These are phyloP conservation scores for Lemur catta DNA, from an alignment of 2,797 vertebrate genomes.

Conservation along the genomic window DNA sequence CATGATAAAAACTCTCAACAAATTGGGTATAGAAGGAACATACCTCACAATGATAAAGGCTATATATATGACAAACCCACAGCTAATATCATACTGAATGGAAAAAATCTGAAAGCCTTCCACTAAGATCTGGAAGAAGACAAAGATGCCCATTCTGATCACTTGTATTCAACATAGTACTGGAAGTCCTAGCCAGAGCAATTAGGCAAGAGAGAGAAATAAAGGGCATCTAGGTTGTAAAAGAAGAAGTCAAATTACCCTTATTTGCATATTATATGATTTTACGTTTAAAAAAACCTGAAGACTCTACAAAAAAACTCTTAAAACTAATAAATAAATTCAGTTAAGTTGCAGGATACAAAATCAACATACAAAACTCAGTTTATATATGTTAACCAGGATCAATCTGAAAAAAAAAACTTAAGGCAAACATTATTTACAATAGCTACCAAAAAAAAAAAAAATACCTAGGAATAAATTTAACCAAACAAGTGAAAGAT, in stretches of 20 bases:
- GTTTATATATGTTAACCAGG: neutral
- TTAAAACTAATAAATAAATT: neutral
- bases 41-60: neutral
- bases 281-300: neutral
- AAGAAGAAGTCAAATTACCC: neutral
- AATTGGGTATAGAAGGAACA: neutral
- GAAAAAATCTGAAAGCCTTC: neutral
- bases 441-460: neutral
- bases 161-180: neutral
- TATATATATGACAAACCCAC: neutral
- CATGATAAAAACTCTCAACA: neutral
- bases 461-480: neutral
- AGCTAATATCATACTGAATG: neutral
- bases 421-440: neutral
- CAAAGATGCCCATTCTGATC: neutral
- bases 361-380: neutral
- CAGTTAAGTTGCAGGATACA: neutral
- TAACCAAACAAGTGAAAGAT: neutral
- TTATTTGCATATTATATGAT: neutral
- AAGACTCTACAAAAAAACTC: neutral
- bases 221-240: neutral
- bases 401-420: neutral
- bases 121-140: neutral
- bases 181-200: neutral
- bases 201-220: neutral